phyloP scores from a whole-genome alignment of 2,888 invertebrate genomes.

The Rhorus exstirpatorius region DNA sequence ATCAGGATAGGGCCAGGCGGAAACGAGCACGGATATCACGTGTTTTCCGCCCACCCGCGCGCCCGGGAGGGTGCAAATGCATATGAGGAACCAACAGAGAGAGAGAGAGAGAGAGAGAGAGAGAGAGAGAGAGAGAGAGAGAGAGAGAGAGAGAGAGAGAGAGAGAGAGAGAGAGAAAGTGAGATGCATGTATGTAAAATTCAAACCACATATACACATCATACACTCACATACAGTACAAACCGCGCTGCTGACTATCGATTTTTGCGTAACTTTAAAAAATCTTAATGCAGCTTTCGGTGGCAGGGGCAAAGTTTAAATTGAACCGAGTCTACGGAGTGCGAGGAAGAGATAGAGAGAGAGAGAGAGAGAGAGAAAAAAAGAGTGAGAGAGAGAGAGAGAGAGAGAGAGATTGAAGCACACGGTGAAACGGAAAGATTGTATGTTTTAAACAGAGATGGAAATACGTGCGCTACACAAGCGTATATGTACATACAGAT shows the following conservation, averaged over 20 bases:
- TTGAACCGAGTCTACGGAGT: constrained; percentile 79
- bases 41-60: constrained; percentile 50
- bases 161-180: constrained; percentile 10
- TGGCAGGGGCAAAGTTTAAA: constrained; percentile 82
- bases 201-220: not conserved
- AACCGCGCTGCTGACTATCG: constrained; percentile 74
- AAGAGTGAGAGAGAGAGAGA: too few relatives aligned
- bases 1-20: constrained; percentile 71
- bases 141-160: constrained; percentile 28
- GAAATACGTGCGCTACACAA: constrained; percentile 27
- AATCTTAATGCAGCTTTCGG: constrained; percentile 85
- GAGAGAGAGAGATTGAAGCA: too few relatives aligned
- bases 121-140: too few relatives aligned
- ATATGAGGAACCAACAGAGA: constrained; percentile 53
- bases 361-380: too few relatives aligned
- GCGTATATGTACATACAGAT: constrained; percentile 15
- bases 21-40: constrained; percentile 72
- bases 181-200: constrained; percentile 26
- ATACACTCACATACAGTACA: constrained; percentile 18
- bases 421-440: constrained; percentile 70
- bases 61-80: constrained; percentile 62
- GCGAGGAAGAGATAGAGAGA: too few relatives aligned
- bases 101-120: constrained; percentile 25
- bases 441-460: constrained; percentile 63
- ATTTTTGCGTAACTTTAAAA: constrained; percentile 83